Conservation (phyloP, 2,113 vertebrate species). For the Actenoides hombroni region DNA sequence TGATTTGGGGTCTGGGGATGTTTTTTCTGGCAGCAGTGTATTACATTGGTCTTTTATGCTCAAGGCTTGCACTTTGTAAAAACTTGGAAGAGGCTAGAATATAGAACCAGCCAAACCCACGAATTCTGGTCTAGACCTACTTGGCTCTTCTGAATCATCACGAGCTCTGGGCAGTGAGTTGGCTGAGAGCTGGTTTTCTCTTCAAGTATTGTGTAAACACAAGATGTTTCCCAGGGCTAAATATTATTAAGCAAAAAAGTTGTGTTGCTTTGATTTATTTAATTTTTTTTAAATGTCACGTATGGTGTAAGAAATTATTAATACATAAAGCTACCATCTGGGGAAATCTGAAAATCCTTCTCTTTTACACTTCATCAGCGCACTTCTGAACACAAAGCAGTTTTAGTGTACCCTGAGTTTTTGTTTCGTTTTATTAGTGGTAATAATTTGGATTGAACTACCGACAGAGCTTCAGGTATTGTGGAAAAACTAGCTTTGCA, state of each 20-base stretch:
- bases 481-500: not conserved
- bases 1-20: not conserved
- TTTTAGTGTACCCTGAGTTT: not conserved
- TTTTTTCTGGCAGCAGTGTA: not conserved
- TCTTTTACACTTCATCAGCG: not conserved
- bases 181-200: constrained; percentile 44
- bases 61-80: not conserved
- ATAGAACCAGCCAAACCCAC: constrained; percentile 30
- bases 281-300: not conserved
- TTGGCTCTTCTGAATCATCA: constrained; percentile 57
- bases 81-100: not conserved
- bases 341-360: not conserved
- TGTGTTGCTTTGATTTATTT: constrained; percentile 29
- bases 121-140: constrained; percentile 52
- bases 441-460: not conserved
- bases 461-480: not conserved
- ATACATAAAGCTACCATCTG: not conserved
- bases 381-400: not conserved
- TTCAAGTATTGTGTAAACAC: constrained; percentile 57
- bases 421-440: not conserved
- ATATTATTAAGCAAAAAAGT: constrained; percentile 49
- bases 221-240: constrained; percentile 55
- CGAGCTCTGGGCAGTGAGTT: constrained; percentile 39
- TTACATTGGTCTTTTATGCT: not conserved
- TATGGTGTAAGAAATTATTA: not conserved